phyloP scores from a whole-genome alignment of 2,888 invertebrate species.

The Eulithis testata region DNA sequence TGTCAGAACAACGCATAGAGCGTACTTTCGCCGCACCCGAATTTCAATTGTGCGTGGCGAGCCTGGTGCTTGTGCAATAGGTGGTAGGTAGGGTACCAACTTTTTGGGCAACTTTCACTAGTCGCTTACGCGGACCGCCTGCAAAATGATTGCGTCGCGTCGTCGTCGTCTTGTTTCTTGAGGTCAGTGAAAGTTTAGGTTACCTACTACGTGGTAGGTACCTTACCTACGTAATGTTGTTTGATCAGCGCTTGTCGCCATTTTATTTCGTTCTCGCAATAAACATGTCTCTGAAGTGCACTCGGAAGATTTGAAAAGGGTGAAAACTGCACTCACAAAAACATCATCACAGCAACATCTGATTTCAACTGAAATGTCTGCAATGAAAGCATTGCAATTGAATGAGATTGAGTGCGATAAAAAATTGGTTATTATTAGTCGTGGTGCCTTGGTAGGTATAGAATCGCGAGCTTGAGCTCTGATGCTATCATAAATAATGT shows the following conservation, averaged over 20 bases:
- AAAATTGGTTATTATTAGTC: conserved; percentile 83
- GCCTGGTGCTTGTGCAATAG: conserved; percentile 78
- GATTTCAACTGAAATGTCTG: conserved; percentile 11
- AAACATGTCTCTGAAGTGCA: conserved; percentile 23
- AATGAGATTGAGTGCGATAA: conserved; percentile 79
- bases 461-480: conserved; percentile 80
- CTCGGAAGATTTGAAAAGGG: conserved; percentile 8
- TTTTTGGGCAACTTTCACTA: conserved; percentile 82
- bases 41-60: conserved; percentile 76
- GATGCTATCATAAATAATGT: conserved; percentile 84
- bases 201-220: too few species aligned
- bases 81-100: conserved; percentile 59
- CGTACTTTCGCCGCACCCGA: conserved; percentile 79
- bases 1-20: conserved; percentile 60
- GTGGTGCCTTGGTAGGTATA: conserved; percentile 63
- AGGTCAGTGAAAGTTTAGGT: conserved; percentile 77
- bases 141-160: conserved; percentile 74
- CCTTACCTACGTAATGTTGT: conserved; percentile 45
- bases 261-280: conserved; percentile 24
- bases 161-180: conserved; percentile 60
- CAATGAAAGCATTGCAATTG: conserved; percentile 40
- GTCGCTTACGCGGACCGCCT: conserved; percentile 77
- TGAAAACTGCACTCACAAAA: conserved; percentile 23
- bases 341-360: conserved; percentile 10
- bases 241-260: conserved; percentile 48